Evolutionary conservation across 1,140 invertebrate species (phyloP).

Genomic region (Streblospio benedicti): DNA sequence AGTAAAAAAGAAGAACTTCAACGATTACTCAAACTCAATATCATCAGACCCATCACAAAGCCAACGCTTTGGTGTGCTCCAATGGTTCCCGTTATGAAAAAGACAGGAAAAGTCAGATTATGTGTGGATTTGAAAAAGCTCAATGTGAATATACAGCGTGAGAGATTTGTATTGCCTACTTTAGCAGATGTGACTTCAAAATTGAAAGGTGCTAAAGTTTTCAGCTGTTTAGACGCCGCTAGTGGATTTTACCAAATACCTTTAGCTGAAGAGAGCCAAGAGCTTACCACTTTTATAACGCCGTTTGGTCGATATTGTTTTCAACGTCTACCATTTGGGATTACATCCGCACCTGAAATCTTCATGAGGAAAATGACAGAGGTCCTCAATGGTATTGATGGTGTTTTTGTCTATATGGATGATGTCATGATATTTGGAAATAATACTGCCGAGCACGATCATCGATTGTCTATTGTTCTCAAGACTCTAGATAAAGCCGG

Average conservation of each 20-base stretch:
- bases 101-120: slow-evolving; percentile 9
- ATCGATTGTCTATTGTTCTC: too few species aligned
- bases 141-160: background rate
- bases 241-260: slow-evolving; percentile 4
- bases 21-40: slow-evolving; percentile 18
- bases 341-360: slow-evolving; percentile 23
- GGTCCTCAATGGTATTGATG: slow-evolving; percentile 34
- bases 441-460: too few species aligned
- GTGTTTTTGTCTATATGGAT: slow-evolving; percentile 28
- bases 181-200: background rate
- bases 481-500: too few species aligned
- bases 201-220: background rate
- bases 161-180: background rate
- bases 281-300: slow-evolving; percentile 30
- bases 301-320: slow-evolving; percentile 30
- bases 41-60: slow-evolving; percentile 20
- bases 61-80: slow-evolving; percentile 9
- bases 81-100: slow-evolving; percentile 13
- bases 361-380: slow-evolving; percentile 36
- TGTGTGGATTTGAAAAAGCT: slow-evolving; percentile 1
- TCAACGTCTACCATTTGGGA: slow-evolving; percentile 31
- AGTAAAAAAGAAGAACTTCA: slow-evolving; percentile 23
- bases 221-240: background rate
- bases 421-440: slow-evolving; percentile 20
- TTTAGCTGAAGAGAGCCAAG: slow-evolving; percentile 16